Evolutionary conservation across 2,113 vertebrate species (phyloP), one percentile per base, ranked within the genome.

Genomic region (Lonchura striata): DNA sequence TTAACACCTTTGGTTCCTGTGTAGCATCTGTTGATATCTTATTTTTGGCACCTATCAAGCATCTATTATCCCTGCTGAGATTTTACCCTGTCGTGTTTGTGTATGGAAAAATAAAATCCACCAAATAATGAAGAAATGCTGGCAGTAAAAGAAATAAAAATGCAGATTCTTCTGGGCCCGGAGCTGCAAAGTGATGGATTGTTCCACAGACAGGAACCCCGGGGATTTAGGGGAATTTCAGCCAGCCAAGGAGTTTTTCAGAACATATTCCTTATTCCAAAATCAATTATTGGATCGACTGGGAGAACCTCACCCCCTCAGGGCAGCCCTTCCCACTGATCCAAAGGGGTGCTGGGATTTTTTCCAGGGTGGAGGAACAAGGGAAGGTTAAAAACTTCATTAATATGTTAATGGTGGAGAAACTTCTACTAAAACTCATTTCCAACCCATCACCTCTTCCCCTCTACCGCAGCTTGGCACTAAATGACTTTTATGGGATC

Each of bases 321-420:
- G 64, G 75, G 81, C 59, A 85, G 68, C 66, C 35, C 47, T 50
- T 90, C 47, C 11, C 53, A 54, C 69, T 42, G 44, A 65, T 25
- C 64, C 41, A 12, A 31, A 57, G 74, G 39, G 64, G 47, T 8
- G 15, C 15, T 50, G 82, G 15, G 85, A 82, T 93, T 52, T 86
- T 86, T 90, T 47, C 60, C 78, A 71, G 57, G 53, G 15, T 25
- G 35, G 28, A 91, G 39, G 91, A 90, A 24, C 0, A 5, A 75
- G 53, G 69, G 75, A 89, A 96, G 89, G 84, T 95, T 84, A 63
- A 96, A 90, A 94, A 66, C 74, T 56, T 61, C 79, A 92, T 96
- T 88, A 91, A 47, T n/a, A 39, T 83, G 85, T 59, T 86, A 88
- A 83, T 10, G 18, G 61, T 47, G 15, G 15, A 17, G 60, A 44